These are phyloP conservation scores for Pygoscelis adeliae DNA, from an alignment of 2,113 vertebrate genomes.

Conservation along the genomic window DNA sequence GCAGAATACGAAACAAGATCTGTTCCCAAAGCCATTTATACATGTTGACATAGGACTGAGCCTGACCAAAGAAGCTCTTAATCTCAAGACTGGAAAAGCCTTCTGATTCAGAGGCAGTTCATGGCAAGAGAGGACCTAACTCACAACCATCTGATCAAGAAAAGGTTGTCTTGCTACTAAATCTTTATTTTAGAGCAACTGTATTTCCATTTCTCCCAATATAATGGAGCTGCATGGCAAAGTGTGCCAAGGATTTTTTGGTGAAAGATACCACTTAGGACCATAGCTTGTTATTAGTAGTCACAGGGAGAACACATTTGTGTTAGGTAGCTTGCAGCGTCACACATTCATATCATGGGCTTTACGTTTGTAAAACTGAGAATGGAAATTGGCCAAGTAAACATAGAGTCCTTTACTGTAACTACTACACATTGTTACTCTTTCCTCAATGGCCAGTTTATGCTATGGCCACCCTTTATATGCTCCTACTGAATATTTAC, in stretches of 20 bases:
- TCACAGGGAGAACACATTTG: background rate
- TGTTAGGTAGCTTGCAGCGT: background rate
- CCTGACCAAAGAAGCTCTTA: background rate
- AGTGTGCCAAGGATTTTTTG: background rate
- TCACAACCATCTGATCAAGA: background rate
- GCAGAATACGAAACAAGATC: background rate
- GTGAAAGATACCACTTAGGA: background rate
- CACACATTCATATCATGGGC: background rate
- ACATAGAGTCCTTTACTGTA: background rate
- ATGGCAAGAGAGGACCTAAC: background rate
- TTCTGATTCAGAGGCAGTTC: background rate
- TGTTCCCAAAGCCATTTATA: background rate
- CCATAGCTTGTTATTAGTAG: background rate
- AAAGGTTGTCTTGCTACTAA: background rate
- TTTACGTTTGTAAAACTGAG: background rate
- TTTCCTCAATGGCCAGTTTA: background rate
- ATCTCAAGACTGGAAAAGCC: background rate
- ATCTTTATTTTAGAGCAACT: background rate
- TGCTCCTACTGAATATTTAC: background rate
- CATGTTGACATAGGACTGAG: background rate
- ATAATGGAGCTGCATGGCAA: background rate
- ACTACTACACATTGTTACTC: background rate
- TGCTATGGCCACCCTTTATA: background rate
- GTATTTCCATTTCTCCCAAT: background rate
- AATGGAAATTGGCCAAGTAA: background rate